Evolutionary conservation across 1,140 invertebrate genomes (phyloP).

Genomic region (Holotrichia oblita): DNA sequence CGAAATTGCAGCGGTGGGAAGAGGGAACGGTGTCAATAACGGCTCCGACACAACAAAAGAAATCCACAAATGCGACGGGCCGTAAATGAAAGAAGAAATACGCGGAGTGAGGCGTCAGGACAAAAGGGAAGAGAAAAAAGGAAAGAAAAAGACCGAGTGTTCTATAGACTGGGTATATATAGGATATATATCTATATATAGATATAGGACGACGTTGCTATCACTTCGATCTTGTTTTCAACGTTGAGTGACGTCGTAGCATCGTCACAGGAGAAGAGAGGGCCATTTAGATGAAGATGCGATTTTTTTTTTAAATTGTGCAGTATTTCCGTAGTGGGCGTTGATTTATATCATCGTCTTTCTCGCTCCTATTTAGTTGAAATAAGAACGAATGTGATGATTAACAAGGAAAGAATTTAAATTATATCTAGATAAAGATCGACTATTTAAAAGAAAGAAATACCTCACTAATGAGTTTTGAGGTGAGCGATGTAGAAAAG

Average conservation of each 20-base stretch:
- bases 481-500: too few relatives aligned
- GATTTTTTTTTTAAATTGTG: slow-evolving; percentile 5
- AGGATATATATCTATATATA: background rate
- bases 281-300: background rate
- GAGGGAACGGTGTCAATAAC: slow-evolving; percentile 19
- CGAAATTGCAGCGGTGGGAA: background rate
- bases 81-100: slow-evolving; percentile 13
- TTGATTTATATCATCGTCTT: background rate
- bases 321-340: background rate
- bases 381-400: background rate
- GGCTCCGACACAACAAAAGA: slow-evolving; percentile 11
- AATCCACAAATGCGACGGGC: slow-evolving; percentile 10
- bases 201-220: background rate
- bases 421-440: background rate
- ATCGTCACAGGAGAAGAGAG: background rate
- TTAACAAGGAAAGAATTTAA: background rate
- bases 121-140: background rate
- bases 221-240: background rate
- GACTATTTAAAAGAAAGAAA: background rate
- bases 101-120: too few relatives aligned
- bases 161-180: background rate
- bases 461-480: too few relatives aligned
- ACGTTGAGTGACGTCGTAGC: background rate
- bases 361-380: background rate
- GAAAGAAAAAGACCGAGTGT: background rate